These are phyloP conservation scores for Antigone vipio DNA, from an alignment of 2,113 vertebrate genomes.

Conservation along the genomic window DNA sequence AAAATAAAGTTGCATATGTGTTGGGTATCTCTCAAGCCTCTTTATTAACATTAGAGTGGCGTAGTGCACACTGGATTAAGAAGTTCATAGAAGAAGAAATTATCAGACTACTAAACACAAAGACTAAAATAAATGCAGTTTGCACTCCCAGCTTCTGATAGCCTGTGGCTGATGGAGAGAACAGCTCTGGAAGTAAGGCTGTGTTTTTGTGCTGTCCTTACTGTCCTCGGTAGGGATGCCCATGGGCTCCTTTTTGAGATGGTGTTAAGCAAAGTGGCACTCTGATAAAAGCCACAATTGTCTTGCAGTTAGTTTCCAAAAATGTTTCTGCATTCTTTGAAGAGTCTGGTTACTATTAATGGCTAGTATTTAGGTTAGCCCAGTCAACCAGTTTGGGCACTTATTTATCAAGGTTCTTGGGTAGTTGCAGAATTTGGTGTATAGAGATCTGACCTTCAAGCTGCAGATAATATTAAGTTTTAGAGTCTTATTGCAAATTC, in stretches of 20 bases:
- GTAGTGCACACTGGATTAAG: neutral
- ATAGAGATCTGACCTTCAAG: neutral
- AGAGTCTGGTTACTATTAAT: neutral
- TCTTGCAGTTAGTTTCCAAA: neutral
- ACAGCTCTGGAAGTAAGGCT: neutral
- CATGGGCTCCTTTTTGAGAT: neutral
- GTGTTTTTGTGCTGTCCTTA: neutral
- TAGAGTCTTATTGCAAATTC: neutral
- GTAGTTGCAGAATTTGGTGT: neutral
- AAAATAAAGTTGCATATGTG: neutral
- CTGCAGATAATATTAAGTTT: neutral
- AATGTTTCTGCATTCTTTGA: neutral
- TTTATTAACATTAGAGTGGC: neutral
- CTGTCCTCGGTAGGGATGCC: neutral
- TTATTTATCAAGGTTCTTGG: neutral
- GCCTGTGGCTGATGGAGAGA: neutral
- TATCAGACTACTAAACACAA: neutral
- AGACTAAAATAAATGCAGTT: neutral
- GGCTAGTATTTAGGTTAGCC: neutral
- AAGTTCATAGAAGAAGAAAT: neutral
- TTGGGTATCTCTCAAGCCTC: neutral
- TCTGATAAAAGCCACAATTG: neutral
- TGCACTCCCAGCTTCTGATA: neutral
- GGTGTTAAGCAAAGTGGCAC: neutral
- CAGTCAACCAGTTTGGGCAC: neutral